Conservation (phyloP, 2,797 vertebrate genomes). For the Sebastes jordani region DNA sequence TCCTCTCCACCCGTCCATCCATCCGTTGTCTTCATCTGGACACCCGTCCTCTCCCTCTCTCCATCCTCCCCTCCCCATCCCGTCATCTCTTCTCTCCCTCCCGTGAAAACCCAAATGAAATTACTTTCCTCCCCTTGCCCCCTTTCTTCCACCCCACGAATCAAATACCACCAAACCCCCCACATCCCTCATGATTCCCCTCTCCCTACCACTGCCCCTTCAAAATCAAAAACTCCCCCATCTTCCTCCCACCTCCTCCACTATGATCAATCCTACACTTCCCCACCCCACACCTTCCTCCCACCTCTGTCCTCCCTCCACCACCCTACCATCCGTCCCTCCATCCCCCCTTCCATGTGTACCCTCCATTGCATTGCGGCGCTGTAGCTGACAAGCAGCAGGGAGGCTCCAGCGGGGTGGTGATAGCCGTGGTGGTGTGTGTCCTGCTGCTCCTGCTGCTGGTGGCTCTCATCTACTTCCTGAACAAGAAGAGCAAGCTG, state of each 20-base stretch:
- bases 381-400: constrained; percentile 80
- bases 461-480: constrained; percentile 88
- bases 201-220: background rate
- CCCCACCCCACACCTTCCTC: background rate
- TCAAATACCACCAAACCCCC: constrained; percentile 42
- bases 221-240: constrained; percentile 27
- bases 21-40: constrained; percentile 45
- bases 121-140: constrained; percentile 3
- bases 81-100: background rate
- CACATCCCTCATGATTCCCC: constrained; percentile 16
- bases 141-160: constrained; percentile 29
- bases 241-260: constrained; percentile 18
- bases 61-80: background rate
- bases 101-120: constrained; percentile 35
- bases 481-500: constrained; percentile 86
- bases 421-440: constrained; percentile 90
- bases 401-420: constrained; percentile 85
- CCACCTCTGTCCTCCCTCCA: constrained; percentile 10
- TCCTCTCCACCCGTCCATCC: constrained; percentile 36
- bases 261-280: constrained; percentile 22
- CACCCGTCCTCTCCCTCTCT: background rate
- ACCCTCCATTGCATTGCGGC: constrained; percentile 34
- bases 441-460: constrained; percentile 89
- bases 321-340: constrained; percentile 26
- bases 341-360: constrained; percentile 51